Conservation (phyloP, 2,888 invertebrate species). For the Penaeus monodon region DNA sequence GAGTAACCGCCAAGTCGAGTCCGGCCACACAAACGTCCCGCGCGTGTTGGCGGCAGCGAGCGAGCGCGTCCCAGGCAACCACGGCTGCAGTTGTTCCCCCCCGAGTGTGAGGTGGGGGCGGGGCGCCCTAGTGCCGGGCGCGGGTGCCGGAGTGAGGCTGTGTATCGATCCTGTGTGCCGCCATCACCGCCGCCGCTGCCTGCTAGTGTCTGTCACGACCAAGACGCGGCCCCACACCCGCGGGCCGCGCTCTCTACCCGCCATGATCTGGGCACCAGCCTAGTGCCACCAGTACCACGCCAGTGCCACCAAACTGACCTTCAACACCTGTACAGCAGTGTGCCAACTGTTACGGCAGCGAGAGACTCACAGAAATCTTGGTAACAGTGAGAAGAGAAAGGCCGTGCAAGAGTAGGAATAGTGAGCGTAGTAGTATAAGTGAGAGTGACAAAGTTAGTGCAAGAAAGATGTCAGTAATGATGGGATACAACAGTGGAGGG, state of each 20-base stretch:
- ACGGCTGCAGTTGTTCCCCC: background rate
- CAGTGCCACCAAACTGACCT: conserved; percentile 12
- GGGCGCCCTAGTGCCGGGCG: conserved; percentile 11
- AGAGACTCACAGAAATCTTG: background rate
- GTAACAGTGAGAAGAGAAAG: conserved; percentile 9
- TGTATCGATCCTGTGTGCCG: conserved; percentile 32
- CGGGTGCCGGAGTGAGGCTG: conserved; percentile 27
- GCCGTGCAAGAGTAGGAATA: background rate
- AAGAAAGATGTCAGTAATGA: conserved; percentile 39
- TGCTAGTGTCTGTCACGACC: conserved; percentile 31
- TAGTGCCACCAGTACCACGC: conserved; percentile 2
- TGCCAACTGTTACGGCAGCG: background rate
- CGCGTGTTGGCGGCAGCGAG: background rate
- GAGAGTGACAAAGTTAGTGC: no score
- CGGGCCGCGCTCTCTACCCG: conserved; percentile 30
- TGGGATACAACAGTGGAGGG: conserved; percentile 34
- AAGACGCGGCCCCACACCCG: conserved; percentile 42
- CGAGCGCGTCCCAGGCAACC: background rate
- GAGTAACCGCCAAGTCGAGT: background rate
- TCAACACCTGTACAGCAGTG: background rate
- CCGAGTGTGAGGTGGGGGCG: conserved; percentile 28
- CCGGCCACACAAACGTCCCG: background rate
- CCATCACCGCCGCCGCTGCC: conserved; percentile 12
- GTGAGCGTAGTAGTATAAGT: no score
- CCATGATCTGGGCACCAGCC: conserved; percentile 18